phyloP scores from a whole-genome alignment of 2,113 vertebrate genomes.

The Zapornia atra region DNA sequence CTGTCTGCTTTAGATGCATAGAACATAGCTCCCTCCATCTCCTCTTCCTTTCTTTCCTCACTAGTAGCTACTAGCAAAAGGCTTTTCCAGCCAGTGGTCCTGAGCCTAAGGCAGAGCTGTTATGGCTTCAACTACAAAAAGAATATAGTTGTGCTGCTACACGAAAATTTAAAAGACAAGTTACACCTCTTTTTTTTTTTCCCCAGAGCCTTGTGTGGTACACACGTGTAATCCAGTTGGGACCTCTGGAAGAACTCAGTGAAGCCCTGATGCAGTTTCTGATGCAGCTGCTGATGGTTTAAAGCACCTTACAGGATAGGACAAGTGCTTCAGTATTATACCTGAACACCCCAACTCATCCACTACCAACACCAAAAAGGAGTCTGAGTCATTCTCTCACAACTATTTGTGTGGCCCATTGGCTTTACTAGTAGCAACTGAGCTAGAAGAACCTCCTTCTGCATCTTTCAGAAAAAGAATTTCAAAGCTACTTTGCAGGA shows the following conservation, averaged over 20 bases:
- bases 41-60: background rate
- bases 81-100: background rate
- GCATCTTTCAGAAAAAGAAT: background rate
- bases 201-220: background rate
- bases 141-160: background rate
- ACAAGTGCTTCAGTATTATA: background rate
- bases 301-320: background rate
- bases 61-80: background rate
- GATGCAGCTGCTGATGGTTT: background rate
- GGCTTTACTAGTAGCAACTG: background rate
- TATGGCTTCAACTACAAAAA: background rate
- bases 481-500: background rate
- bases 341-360: background rate
- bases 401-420: background rate
- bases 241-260: background rate
- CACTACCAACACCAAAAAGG: background rate
- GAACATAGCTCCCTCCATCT: background rate
- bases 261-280: background rate
- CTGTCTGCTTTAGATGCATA: background rate
- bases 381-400: background rate
- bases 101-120: background rate
- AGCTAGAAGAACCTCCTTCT: background rate
- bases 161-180: background rate
- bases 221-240: background rate
- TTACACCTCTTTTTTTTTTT: background rate